Evolutionary conservation across 2,888 invertebrate genomes (phyloP), one percentile per base, ranked within the genome.

Genomic region (Halictus ligatus): DNA sequence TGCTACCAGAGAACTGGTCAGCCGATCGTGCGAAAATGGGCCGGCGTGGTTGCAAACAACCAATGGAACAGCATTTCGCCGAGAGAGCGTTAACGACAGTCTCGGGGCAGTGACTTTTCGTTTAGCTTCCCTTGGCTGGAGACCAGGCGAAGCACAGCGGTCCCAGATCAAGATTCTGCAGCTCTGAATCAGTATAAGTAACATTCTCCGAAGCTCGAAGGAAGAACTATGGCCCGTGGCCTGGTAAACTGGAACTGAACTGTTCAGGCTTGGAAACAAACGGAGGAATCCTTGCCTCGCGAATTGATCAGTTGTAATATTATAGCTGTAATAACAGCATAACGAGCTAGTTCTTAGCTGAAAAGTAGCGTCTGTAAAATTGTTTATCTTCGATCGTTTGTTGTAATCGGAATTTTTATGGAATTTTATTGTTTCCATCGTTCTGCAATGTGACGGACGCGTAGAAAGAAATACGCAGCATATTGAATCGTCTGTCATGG

Each of bases 401-500:
- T 21, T 7, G 8, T 21, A 54, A 54, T 54, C 21, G 54, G 2
- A 54, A 21, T 21, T 21, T 21, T 54, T 54, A 21, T 21, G 8
- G 21, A 54, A 21, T 54, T 43, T 43, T 43, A 7, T 43, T 8
- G 21, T 21, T 54, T 21, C 21, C 54, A 0, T 8, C 21, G 21
- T 21, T 54, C 54, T 54, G 2, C 18, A 54, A 54, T 21, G 21
- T 54, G 54, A 54, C 54, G 8, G 54, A 21, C 54, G 8, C 54
- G 7, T 50, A 54, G 54, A 54, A 21, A 54, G 21, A 54, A 21
- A 54, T 21, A 21, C 7, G 76, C 54, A 40, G 64, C 40, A 77
- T 83, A 88, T 90, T 84, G 88, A 89, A 88, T 85, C 86, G 78
- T 88, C 90, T 90, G 89, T 90, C 90, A 83, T 90, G 86, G 81